A percentile compares a stretch with the other conserved stretches of the same genome.
Conservation (phyloP, 2,888 invertebrate genomes). For the Endotricha flammealis region DNA sequence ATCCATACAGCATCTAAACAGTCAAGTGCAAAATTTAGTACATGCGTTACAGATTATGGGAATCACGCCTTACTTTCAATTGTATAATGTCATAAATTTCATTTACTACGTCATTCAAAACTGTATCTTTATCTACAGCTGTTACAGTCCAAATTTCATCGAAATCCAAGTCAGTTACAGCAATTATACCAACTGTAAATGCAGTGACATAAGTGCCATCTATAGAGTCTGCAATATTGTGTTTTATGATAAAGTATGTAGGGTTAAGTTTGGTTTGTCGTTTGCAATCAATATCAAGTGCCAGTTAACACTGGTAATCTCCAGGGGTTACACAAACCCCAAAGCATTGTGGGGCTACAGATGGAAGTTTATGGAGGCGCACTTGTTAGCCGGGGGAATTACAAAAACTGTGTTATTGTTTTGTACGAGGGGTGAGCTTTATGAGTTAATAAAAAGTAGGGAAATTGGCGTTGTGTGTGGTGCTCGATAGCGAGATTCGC, state of each 20-base stretch:
- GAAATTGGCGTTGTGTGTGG: constrained; percentile 45
- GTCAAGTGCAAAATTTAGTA: constrained; percentile 73
- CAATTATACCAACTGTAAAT: constrained; percentile 28
- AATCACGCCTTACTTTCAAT: constrained; percentile 55
- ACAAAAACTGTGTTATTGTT: constrained; percentile 72
- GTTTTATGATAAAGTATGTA: constrained; percentile 16
- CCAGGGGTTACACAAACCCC: constrained; percentile 54
- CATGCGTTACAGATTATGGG: constrained; percentile 67
- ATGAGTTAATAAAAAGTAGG: constrained; percentile 70
- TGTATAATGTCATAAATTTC: constrained; percentile 26
- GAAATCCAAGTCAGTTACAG: constrained; percentile 19
- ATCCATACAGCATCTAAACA: constrained; percentile 42
- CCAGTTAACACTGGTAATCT: constrained; percentile 60
- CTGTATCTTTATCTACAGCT: background rate
- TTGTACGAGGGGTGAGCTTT: constrained; percentile 54
- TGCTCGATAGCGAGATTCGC: constrained; percentile 24
- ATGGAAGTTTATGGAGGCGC: constrained; percentile 70
- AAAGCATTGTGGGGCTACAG: constrained; percentile 66
- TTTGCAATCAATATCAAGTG: constrained; percentile 44
- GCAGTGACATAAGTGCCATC: constrained; percentile 28
- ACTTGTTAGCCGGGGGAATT: constrained; percentile 67
- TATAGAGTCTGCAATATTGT: constrained; percentile 13
- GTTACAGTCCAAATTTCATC: constrained; percentile 25
- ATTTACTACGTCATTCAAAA: constrained; percentile 8
- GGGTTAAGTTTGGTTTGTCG: constrained; percentile 24